Percentiles rank a stretch among this genome's conserved stretches.
Conservation (phyloP, 2,888 invertebrate species). For the Orgyia antiqua region DNA sequence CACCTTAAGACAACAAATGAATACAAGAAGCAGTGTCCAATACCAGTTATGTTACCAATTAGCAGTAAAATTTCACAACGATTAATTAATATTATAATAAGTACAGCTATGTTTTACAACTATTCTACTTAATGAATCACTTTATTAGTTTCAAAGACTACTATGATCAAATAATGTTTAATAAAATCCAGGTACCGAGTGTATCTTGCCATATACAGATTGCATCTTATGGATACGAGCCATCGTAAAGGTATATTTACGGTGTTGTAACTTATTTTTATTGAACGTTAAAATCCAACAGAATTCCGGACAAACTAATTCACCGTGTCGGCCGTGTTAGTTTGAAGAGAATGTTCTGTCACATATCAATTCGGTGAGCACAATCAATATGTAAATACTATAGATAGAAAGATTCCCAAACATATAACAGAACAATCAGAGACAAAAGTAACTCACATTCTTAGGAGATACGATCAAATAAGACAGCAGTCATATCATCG, state of each 20-base stretch:
- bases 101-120: slow-evolving; percentile 8
- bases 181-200: slow-evolving; percentile 37
- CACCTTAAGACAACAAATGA: slow-evolving; percentile 62
- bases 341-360: slow-evolving; percentile 43
- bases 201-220: slow-evolving; percentile 33
- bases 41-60: slow-evolving; percentile 40
- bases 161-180: slow-evolving; percentile 45
- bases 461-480: slow-evolving; percentile 56
- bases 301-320: slow-evolving; percentile 45
- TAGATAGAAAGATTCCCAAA: slow-evolving; percentile 65
- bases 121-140: slow-evolving; percentile 19
- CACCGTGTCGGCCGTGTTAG: slow-evolving; percentile 29
- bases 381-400: slow-evolving; percentile 74
- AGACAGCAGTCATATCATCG: slow-evolving; percentile 36
- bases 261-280: slow-evolving; percentile 51
- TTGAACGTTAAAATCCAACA: slow-evolving; percentile 38
- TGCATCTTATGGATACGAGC: slow-evolving; percentile 36
- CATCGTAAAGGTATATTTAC: slow-evolving; percentile 50
- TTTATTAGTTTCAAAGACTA: slow-evolving; percentile 29
- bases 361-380: slow-evolving; percentile 64
- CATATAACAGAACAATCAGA: slow-evolving; percentile 58
- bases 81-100: slow-evolving; percentile 17
- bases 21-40: slow-evolving; percentile 39
- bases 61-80: slow-evolving; percentile 28
- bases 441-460: slow-evolving; percentile 62